Percentiles rank a stretch among this genome's conserved stretches.
These are phyloP conservation scores for Pseudomugil tenellus DNA, from an alignment of 2,797 vertebrate species.

Conservation along the genomic window DNA sequence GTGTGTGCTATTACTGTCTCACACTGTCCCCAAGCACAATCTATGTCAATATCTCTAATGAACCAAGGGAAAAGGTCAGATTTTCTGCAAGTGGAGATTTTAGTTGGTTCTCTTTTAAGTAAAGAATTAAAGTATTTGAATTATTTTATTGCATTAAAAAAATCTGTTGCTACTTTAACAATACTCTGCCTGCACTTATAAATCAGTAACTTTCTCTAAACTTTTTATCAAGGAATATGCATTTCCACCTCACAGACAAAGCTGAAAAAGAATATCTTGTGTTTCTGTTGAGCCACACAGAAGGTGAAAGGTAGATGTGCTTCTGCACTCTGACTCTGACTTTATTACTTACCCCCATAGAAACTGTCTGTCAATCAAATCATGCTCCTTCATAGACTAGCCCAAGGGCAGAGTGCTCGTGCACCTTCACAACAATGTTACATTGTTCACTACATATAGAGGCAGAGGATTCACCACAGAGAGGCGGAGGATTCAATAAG, in stretches of 20 bases:
- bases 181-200: neutral
- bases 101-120: conserved; percentile 26
- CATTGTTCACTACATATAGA: conserved; percentile 78
- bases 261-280: conserved; percentile 45
- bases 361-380: conserved; percentile 80
- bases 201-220: neutral
- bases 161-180: neutral
- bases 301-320: conserved; percentile 65
- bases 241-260: conserved; percentile 28
- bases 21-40: conserved; percentile 39
- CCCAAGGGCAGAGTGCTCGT: conserved; percentile 69
- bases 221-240: conserved; percentile 21
- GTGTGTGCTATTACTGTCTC: conserved; percentile 54
- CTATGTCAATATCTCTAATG: conserved; percentile 47
- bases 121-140: conserved; percentile 27
- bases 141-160: conserved; percentile 25
- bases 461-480: conserved; percentile 69
- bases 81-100: conserved; percentile 47
- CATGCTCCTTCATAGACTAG: conserved; percentile 68
- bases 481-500: conserved; percentile 71
- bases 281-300: conserved; percentile 54
- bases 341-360: conserved; percentile 72
- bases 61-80: conserved; percentile 40
- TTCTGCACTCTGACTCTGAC: conserved; percentile 64
- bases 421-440: conserved; percentile 75